Base-by-base conservation (phyloP, 2,888 invertebrate genomes). In the Anthophora plumipes region DNA sequence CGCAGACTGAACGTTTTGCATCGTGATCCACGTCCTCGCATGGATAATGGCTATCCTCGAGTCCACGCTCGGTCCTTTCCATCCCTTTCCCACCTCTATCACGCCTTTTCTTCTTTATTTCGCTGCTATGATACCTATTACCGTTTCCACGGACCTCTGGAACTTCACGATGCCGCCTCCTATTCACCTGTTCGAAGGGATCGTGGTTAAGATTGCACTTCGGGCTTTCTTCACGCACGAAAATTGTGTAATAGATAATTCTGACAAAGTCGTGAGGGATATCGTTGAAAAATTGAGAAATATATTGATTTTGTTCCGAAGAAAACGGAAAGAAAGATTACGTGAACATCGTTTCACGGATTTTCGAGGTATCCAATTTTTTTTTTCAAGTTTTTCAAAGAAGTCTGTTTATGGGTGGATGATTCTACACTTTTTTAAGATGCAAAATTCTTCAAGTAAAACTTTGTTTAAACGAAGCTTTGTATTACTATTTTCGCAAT, bases 21-120 rank as follows among this genome's bases (percentile, higher is more conserved):
- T 80, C 76, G 72, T 48, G 79, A 68, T 55, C 70, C 74, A 70
- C 80, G 82, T 80, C 69, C 55, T 12, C 43, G 55, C 55, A 25
- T 39, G 61, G 76, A 76, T 82, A 82, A 82, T 80, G 64, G 76
- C 41, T 55, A 80, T 68, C 72, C 60, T 68, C 71, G 54, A 43
- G 54, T 66, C 17, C 41, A 54, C 22, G 8, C 39, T 60, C 41
- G 70, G 20, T 57, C 64, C 70, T 74, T 67, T 78, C 46, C 64
- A 61, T 79, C 61, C 69, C 60, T 59, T 50, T 63, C 46, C 14
- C 41, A 9, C 70, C 50, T 66, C 67, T 22, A 60, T 66, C 66
- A 20, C 25, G 66, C 43, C 66, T 66, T 67, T 48, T 50, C 66
- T 55, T 55, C 71, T 72, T 80, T 64, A 64, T 77, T 70, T 61